Evolutionary conservation across 2,888 invertebrate genomes (phyloP).

Genomic region (Dicyrtomina minuta): DNA sequence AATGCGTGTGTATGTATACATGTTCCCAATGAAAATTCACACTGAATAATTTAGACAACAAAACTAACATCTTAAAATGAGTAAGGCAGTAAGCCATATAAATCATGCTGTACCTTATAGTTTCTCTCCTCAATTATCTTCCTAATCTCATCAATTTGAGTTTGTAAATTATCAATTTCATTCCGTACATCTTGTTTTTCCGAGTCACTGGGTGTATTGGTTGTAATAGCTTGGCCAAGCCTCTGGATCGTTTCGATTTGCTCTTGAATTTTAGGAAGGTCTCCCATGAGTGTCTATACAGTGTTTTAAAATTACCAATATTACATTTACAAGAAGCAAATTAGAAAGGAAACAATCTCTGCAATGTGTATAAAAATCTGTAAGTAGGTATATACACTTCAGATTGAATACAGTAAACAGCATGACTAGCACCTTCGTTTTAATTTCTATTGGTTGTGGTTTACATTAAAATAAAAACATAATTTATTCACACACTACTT

Average conservation of each 20-base stretch:
- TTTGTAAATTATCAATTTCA: conserved; percentile 73
- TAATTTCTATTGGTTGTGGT: too few relatives aligned
- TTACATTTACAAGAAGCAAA: background rate
- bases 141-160: conserved; percentile 75
- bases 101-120: too few relatives aligned
- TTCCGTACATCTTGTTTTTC: conserved; percentile 74
- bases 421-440: background rate
- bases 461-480: too few relatives aligned
- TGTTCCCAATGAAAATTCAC: conserved; percentile 4
- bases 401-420: too few relatives aligned
- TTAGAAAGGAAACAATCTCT: background rate
- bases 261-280: conserved; percentile 64
- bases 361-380: too few relatives aligned
- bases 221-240: conserved; percentile 75
- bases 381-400: background rate
- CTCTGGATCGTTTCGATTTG: conserved; percentile 74
- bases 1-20: background rate
- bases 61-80: conserved; percentile 29
- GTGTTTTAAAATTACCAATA: too few relatives aligned
- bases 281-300: conserved; percentile 34
- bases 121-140: conserved; percentile 80
- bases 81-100: too few relatives aligned
- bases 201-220: conserved; percentile 74
- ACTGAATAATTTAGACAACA: background rate
- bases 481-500: too few relatives aligned